These are phyloP conservation scores for Upupa epops DNA, from an alignment of 2,113 vertebrate genomes.

Conservation along the genomic window DNA sequence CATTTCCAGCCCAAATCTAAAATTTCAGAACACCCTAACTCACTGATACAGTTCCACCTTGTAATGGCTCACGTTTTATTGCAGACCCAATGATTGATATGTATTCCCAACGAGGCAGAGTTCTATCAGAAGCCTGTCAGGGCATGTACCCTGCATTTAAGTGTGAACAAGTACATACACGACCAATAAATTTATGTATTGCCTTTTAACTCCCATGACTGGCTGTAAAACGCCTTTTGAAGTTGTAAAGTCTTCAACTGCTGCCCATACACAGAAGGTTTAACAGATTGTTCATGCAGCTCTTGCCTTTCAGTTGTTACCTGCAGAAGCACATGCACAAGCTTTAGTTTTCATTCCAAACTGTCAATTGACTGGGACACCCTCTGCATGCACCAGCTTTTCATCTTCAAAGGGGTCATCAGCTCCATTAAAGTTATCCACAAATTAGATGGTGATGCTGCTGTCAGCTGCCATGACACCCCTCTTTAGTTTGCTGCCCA, in stretches of 20 bases:
- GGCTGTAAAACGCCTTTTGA: neutral
- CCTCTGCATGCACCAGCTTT: neutral
- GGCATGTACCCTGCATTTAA: neutral
- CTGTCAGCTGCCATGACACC: neutral
- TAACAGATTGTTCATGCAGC: neutral
- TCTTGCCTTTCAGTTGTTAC: neutral
- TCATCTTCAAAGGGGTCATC: slow-evolving; percentile 22
- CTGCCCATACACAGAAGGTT: neutral
- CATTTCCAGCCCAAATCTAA: neutral
- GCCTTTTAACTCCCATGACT: slow-evolving; percentile 6
- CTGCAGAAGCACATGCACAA: neutral
- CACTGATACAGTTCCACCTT: neutral
- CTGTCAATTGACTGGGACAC: neutral
- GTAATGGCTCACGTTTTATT: neutral
- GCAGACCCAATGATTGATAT: neutral
- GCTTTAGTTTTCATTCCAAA: neutral
- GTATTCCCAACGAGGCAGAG: neutral
- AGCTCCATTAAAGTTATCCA: neutral
- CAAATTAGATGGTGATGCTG: neutral
- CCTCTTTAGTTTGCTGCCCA: neutral
- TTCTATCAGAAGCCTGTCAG: slow-evolving; percentile 2
- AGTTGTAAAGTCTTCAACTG: neutral
- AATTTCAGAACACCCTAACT: neutral
- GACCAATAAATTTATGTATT: slow-evolving; percentile 19
- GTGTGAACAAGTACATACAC: neutral